phyloP scores from a whole-genome alignment of 30 jellyfish, hydroid and myxozoan species.

The Aurelia sp. region DNA sequence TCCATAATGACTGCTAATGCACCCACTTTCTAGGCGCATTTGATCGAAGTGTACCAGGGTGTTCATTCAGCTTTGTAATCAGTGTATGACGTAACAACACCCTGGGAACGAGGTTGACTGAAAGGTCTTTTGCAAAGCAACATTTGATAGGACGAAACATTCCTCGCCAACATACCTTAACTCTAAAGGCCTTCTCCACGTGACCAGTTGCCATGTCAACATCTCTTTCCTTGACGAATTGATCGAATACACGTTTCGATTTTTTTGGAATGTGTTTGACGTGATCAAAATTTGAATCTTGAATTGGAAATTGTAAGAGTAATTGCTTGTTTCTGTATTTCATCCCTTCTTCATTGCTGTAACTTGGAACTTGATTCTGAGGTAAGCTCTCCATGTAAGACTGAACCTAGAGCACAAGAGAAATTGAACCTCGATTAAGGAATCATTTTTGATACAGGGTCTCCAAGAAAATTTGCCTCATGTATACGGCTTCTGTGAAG shows the following conservation, averaged over 20 bases:
- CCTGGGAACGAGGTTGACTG: no score
- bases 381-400: conserved; percentile 81
- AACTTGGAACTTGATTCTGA: conserved; percentile 75
- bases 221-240: conserved; percentile 69
- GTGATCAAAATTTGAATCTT: conserved; percentile 83
- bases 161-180: conserved; percentile 34
- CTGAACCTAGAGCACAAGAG: conserved; percentile 55
- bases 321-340: conserved; percentile 90
- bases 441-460: no score
- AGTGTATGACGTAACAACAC: no score
- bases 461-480: no score
- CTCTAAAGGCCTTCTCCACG: conserved; percentile 87
- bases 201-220: conserved; percentile 91
- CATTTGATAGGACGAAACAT: no score
- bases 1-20: no score
- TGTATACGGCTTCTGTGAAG: no score
- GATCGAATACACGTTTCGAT: conserved; percentile 65
- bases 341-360: conserved; percentile 88
- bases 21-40: no score
- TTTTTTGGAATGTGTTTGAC: conserved; percentile 68
- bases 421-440: not conserved
- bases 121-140: no score
- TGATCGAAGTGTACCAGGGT: no score
- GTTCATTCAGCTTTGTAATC: no score
- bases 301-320: conserved; percentile 91